Base-by-base conservation (phyloP, 2,888 invertebrate genomes). In the Ctena decussata region DNA sequence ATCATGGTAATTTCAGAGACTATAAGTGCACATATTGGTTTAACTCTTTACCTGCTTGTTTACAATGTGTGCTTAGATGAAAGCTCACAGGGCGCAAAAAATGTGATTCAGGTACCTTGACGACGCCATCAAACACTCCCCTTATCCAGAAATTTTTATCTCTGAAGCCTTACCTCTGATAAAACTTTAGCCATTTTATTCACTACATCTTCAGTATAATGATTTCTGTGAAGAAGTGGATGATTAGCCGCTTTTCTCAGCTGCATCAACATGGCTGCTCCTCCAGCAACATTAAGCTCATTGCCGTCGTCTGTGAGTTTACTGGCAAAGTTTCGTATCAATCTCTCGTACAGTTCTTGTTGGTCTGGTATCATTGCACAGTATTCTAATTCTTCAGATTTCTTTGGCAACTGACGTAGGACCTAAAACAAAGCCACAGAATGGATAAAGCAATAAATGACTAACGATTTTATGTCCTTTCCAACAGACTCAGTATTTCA, bases 161-260 rank as follows among this genome's bases (percentile, higher is more conserved):
- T n/a, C n/a, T n/a, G n/a, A n/a, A 41, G 6, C 76, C 77, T 85
- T 84, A 95, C 95, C 91, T 90, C 92, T 37, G 93, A 81, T 53
- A 96, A 91, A 30, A 86, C 82, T 85, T 97, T 96, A 0, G 99
- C 97, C 89, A 99, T 98, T 89, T 97, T 96, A 81, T 97, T 95
- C 65, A 96, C 83, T 97, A 95, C 91, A 0, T 96, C 96, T 86
- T 98, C 97, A 65, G 96, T 96, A 91, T 96, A 96, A 46, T 97
- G 97, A 94, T 97, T 97, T 41, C 99, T 97, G 89, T 98, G 96
- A 0, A 99, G 96, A 15, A 99, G 96, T 0, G 99, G 99, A 96
- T 99, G 99, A 96, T 99, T 99, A 49, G 99, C 98, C 32, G 98
- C 96, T 96, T 99, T 99, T 1, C 99, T 97, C 96, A 99, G 97